Base-by-base conservation (phyloP, 92 coral and sea anemone genomes). In the Virgularia gustaviana region DNA sequence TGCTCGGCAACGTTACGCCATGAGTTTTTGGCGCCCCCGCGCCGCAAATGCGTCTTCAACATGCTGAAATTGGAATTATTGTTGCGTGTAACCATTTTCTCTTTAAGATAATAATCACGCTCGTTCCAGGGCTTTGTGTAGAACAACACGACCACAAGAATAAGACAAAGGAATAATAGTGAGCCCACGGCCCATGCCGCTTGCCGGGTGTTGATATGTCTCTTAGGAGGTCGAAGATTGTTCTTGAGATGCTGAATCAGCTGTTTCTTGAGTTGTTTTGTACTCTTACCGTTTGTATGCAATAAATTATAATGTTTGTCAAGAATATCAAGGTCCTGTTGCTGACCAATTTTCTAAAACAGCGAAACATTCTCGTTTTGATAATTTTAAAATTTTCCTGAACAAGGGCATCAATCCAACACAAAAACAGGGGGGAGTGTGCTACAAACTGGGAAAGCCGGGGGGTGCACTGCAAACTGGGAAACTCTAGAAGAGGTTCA, bases 131-230 rank as follows among this genome's bases (percentile, higher is more conserved):
- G 96, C 71, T 79, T 85, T 2, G 96, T 88, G 45, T 92, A 89
- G 7, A 87, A 2, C 83, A 92, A 72, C 5, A 92, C 94, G 36
- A 78, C 73, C 22, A 81, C 74, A 9, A 92, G 86, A 18, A 92
- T 71, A 1, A 79, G 59, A 41, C 95, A 87, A 0, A 92, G 83
- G 72, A 92, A 92, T 0, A 92, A 62, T 15, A 92, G 85, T 37
- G 96, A 86, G 8, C 94, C 98, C 0, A 92, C 83, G 8, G 98
- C 98, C 98, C 98, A 92, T 0, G 96, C 98, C 13, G 98, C 98
- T 78, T 92, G 86, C 5, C 74, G 87, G 9, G 91, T 79, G 70
- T 92, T 89, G 70, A 92, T 82, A 60, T 79, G 83, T 9, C 88
- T 65, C 60, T 79, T 76, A 34, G 55, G 81, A 11, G 78, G 80